Base-by-base conservation (phyloP, 2,113 vertebrate species). In the Rattus rattus region DNA sequence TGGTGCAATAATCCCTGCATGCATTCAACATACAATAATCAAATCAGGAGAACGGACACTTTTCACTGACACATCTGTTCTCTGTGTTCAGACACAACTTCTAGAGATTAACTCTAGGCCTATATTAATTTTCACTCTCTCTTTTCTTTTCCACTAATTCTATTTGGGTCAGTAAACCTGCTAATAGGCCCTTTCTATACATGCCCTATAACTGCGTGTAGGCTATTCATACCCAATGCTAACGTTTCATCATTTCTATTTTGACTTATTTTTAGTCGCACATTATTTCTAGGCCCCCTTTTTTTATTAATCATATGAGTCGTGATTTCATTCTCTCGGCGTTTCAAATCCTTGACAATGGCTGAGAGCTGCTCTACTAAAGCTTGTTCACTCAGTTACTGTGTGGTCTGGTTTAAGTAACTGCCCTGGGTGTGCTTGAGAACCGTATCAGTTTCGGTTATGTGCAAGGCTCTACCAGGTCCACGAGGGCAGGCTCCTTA, bases 201-300 rank as follows among this genome's bases (percentile, higher is more conserved):
- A 30, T 12, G 87, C 36, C 70, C 10, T 93, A 90, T 10, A 91
- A 83, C 36, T 75, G 14, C 1, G 20, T 20, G 20, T 19, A 72
- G 36, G 13, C 63, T 79, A 14, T 61, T 90, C 19, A 86, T 70
- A 90, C 63, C 39, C 11, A 79, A 80, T 89, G 80, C 72, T 63
- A n/a, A 87, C 79, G 47, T 92, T 24, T 33, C 16, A 47, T n/a
- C 63, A 39, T 83, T 26, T 14, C 22, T 83, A 26, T 39, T 39
- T 83, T 61, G 17, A 88, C 63, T 91, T 94, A 20, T 93, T 84
- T 92, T 72, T 61, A 92, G 67, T 39, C 77, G 56, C 67, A 54
- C 14, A 76, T 33, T 22, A 92, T 85, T 52, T 91, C 36, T 92
- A 91, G 65, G 26, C 88, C 4, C 4, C 85, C 12, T 49, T 80